These are phyloP conservation scores for Eustalomyia histrio DNA, from an alignment of 2,888 invertebrate genomes.

Conservation along the genomic window DNA sequence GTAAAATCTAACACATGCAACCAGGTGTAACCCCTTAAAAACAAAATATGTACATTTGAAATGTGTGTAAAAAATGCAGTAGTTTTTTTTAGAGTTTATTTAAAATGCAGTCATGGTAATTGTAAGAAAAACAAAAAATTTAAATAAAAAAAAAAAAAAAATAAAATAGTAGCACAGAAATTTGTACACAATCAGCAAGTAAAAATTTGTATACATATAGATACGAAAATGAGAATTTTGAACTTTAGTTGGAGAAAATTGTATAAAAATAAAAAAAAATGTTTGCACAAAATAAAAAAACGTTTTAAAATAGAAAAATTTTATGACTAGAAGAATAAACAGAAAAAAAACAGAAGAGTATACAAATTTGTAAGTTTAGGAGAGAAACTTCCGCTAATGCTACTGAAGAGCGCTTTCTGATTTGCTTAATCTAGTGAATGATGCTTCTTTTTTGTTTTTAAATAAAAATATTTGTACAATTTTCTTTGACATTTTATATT, in stretches of 20 bases:
- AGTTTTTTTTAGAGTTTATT: conserved; percentile 23
- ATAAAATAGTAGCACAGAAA: background rate
- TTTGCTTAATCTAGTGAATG: too few relatives aligned
- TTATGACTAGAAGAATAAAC: background rate
- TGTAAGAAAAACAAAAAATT: conserved; percentile 34
- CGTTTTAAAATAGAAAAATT: conserved; percentile 1
- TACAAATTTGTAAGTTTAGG: too few relatives aligned
- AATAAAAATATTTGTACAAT: too few relatives aligned
- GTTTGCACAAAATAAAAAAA: conserved; percentile 9
- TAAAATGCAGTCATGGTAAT: conserved; percentile 48
- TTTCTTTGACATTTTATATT: too few relatives aligned
- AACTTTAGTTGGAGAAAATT: conserved; percentile 32
- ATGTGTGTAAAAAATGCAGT: conserved; percentile 25
- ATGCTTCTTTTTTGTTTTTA: too few relatives aligned
- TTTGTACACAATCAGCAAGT: background rate
- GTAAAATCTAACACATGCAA: too few relatives aligned
- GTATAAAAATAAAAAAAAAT: too few relatives aligned
- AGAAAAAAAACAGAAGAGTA: background rate
- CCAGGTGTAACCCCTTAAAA: too few relatives aligned
- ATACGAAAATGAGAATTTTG: conserved; percentile 41
- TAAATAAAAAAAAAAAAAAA: too few relatives aligned
- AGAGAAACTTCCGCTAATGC: too few relatives aligned
- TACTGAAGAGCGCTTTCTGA: too few relatives aligned
- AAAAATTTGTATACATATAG: background rate
- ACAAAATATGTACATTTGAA: background rate